Conservation (phyloP, 2,888 invertebrate species). For the Galeruca laticollis region DNA sequence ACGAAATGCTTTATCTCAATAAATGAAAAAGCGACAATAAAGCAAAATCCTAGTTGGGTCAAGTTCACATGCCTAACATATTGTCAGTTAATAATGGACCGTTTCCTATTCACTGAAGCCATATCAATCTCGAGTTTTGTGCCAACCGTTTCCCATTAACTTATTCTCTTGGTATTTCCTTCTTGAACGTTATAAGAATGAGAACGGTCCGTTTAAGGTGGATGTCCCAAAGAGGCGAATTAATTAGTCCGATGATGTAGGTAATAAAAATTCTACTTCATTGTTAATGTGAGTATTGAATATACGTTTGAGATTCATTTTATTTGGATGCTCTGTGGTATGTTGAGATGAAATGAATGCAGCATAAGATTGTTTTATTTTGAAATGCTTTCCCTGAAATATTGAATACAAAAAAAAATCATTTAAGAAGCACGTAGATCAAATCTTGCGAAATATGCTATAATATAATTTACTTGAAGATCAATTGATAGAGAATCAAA, state of each 20-base stretch:
- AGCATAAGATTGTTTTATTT: neutral
- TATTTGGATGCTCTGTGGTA: neutral
- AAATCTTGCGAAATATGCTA: too few species aligned
- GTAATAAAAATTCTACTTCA: conserved; percentile 6
- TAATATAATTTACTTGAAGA: too few species aligned
- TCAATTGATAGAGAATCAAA: too few species aligned
- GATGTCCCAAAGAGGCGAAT: conserved; percentile 24
- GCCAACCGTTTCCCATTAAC: conserved; percentile 3
- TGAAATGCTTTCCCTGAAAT: neutral
- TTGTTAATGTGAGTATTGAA: neutral
- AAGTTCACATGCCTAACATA: conserved; percentile 6
- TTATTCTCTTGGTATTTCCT: conserved; percentile 34
- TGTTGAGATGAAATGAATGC: neutral
- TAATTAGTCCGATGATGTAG: conserved; percentile 21
- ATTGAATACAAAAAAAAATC: neutral
- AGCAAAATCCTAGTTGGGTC: neutral
- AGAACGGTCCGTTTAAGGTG: conserved; percentile 4
- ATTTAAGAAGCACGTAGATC: too few species aligned
- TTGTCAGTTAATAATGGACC: conserved; percentile 4
- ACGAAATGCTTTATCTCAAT: neutral
- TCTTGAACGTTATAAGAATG: conserved; percentile 27
- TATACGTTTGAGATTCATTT: neutral
- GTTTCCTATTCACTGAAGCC: conserved; percentile 8
- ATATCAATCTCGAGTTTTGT: conserved; percentile 1
- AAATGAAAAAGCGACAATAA: neutral